phyloP scores from a whole-genome alignment of 2,888 invertebrate species.

The Tachina fera region DNA sequence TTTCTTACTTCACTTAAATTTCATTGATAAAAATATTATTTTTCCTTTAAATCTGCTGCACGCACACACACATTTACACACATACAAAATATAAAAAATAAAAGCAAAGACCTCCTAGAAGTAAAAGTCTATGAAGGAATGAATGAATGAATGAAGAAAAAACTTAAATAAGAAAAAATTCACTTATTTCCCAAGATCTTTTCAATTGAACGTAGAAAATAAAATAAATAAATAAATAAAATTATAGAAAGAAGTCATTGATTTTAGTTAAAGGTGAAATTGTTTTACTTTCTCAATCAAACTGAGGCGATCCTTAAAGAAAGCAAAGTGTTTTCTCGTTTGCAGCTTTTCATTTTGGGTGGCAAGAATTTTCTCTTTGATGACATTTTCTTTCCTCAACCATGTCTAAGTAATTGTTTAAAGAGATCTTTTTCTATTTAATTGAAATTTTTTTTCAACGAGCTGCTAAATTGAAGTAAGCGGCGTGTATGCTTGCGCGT shows the following conservation, averaged over 20 bases:
- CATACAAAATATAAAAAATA: not conserved
- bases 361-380: slow-evolving; percentile 60
- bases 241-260: slow-evolving; percentile 12
- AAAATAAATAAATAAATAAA: not conserved
- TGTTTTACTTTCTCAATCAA: slow-evolving; percentile 45
- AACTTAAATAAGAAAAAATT: not conserved
- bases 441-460: slow-evolving; percentile 29
- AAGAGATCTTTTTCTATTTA: slow-evolving; percentile 2
- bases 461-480: slow-evolving; percentile 4
- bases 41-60: slow-evolving; percentile 14
- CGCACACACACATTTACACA: not conserved
- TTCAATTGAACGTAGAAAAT: slow-evolving; percentile 4
- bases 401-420: slow-evolving; percentile 38
- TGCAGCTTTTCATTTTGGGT: slow-evolving; percentile 46
- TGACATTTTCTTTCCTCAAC: not conserved
- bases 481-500: too few species aligned
- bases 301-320: slow-evolving; percentile 49
- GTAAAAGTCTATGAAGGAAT: slow-evolving; percentile 60
- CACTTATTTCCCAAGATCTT: slow-evolving; percentile 49
- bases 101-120: slow-evolving; percentile 52
- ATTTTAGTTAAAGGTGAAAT: slow-evolving; percentile 57
- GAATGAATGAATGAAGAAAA: not conserved
- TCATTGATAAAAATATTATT: slow-evolving; percentile 51
- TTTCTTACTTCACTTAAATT: slow-evolving; percentile 22
- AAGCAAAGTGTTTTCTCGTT: slow-evolving; percentile 12